Evolutionary conservation across 2,113 vertebrate species (phyloP).

Genomic region (Cariama cristata): DNA sequence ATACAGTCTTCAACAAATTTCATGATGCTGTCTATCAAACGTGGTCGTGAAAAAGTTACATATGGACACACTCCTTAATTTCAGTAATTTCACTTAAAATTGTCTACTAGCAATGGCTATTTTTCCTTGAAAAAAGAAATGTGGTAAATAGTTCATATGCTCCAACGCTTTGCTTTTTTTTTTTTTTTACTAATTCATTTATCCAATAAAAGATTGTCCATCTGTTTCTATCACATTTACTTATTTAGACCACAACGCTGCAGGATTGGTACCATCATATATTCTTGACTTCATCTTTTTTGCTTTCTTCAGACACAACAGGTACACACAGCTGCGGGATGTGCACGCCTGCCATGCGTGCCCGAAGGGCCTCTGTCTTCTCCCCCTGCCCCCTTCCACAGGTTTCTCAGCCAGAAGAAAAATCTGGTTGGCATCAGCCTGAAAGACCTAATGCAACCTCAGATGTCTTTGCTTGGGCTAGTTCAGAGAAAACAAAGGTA

Average conservation of each 20-base stretch:
- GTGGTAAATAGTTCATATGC: background rate
- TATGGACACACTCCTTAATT: background rate
- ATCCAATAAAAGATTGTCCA: background rate
- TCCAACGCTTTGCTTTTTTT: background rate
- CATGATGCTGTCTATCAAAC: background rate
- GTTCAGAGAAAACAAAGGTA: background rate
- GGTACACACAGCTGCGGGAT: background rate
- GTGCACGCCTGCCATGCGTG: rapidly evolving
- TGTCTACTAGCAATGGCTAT: background rate
- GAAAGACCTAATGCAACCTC: background rate
- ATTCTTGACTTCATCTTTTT: background rate
- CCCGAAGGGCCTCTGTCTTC: background rate
- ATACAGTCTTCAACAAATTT: background rate
- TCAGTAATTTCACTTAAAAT: background rate
- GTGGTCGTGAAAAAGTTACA: background rate
- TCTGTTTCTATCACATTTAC: background rate
- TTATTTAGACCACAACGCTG: background rate
- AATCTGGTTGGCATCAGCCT: background rate
- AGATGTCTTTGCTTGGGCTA: background rate
- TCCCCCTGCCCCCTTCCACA: background rate
- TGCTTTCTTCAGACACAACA: background rate
- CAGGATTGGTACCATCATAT: background rate
- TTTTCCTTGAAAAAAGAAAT: background rate
- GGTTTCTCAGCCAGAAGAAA: background rate
- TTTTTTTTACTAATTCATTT: background rate